These are phyloP conservation scores for Paedocypris micromegethes DNA, from an alignment of 2,797 vertebrate species.

Conservation along the genomic window DNA sequence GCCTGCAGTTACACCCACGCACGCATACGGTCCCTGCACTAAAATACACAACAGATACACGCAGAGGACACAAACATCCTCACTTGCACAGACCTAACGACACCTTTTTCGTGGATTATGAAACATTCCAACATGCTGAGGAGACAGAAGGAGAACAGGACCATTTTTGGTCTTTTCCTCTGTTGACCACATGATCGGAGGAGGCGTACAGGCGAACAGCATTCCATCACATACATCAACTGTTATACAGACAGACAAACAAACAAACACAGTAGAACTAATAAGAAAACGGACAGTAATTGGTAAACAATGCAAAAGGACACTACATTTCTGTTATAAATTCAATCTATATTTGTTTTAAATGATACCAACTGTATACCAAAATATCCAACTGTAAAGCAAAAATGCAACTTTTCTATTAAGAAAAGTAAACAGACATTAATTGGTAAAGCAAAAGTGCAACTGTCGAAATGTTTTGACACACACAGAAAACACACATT, in stretches of 20 bases:
- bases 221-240: conserved; percentile 35
- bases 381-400: no score
- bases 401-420: no score
- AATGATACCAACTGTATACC: no score
- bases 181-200: conserved; percentile 32
- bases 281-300: no score
- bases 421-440: no score
- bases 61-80: conserved; percentile 39
- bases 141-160: conserved; percentile 29
- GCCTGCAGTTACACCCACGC: conserved; percentile 32
- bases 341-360: no score
- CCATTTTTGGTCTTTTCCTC: conserved; percentile 45
- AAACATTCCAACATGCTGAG: conserved; percentile 44
- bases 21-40: conserved; percentile 33
- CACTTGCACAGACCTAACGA: conserved; percentile 21
- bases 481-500: no score
- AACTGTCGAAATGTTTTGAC: no score
- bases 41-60: conserved; percentile 26
- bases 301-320: no score
- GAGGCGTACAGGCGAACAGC: conserved; percentile 14
- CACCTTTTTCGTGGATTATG: conserved; percentile 41
- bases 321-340: no score
- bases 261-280: no score
- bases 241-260: not conserved
- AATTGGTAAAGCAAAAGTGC: no score